A percentile compares a stretch with the other conserved stretches of the same genome.
Conservation (phyloP, 2,797 vertebrate species). For the Cygnus olor region DNA sequence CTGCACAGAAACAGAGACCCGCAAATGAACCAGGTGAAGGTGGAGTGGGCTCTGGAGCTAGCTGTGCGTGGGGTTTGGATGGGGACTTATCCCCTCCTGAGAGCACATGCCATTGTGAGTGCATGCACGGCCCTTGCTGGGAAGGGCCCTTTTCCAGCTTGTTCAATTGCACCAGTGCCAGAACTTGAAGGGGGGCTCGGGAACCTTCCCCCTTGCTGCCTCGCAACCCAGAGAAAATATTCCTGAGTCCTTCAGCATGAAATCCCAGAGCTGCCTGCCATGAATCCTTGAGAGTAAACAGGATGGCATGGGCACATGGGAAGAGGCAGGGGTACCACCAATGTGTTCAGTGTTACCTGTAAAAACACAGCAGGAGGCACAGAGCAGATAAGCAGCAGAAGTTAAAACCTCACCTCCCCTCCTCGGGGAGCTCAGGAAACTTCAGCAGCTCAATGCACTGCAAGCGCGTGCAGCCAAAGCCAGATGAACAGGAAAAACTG, state of each 20-base stretch:
- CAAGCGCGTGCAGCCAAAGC: background rate
- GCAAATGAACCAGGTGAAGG: background rate
- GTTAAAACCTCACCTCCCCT: background rate
- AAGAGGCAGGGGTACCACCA: background rate
- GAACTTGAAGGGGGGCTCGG: background rate
- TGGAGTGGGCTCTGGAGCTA: background rate
- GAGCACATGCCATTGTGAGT: background rate
- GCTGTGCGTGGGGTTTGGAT: background rate
- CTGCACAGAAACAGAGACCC: background rate
- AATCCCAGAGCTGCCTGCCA: background rate
- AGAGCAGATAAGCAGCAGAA: background rate
- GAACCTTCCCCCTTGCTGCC: constrained; percentile 27
- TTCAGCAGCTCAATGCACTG: accelerated
- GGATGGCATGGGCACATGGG: background rate
- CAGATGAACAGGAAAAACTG: constrained; percentile 54
- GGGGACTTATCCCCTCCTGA: background rate
- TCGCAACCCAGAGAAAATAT: constrained; percentile 23
- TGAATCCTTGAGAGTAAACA: background rate
- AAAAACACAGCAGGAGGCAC: background rate
- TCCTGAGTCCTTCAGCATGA: constrained; percentile 19
- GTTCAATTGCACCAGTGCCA: constrained; percentile 27
- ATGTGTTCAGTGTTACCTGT: background rate
- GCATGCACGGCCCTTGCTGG: background rate
- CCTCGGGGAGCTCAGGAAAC: background rate
- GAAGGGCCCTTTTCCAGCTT: constrained; percentile 42